Evolutionary conservation across 2,797 vertebrate species (phyloP), one percentile per base, ranked within the genome.

Genomic region (Gymnopithys bicolor): DNA sequence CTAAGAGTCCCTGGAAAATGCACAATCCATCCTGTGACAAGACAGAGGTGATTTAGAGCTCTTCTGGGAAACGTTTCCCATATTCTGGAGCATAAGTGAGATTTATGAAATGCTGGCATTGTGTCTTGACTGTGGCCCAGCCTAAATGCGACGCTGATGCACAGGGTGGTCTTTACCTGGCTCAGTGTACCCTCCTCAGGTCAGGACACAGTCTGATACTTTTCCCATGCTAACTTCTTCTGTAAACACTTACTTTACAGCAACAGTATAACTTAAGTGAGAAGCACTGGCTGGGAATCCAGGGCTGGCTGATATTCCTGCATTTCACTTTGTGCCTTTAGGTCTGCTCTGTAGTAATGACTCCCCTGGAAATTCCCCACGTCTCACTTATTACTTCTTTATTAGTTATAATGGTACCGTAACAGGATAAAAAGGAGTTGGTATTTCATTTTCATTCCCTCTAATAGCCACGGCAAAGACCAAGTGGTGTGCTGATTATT

Each of bases 371-470:
- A 96, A 81, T 87, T 45, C 95, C 95, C 75, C 52, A 33, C 79
- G 89, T 96, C 93, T 97, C 90, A 75, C 94, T 96, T 95, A 93
- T 84, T 87, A 41, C 74, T 52, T 63, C 91, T 62, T 94, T 83
- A 95, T 82, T 94, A 90, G 95, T 96, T 97, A 94, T 97, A 94
- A 86, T 95, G 77, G 77, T 69, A 77, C 35, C 77, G 82, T 95
- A 92, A 69, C 85, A 21, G 86, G 95, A 81, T 80, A 28, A 78
- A 93, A 89, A 84, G 91, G 87, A 96, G 85, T 91, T 52, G 63
- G 90, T 94, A 84, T 94, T 96, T 95, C 59, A 75, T 95, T 84
- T 84, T 63, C 49, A 82, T 89, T 92, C 93, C 60, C 35, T 78
- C 80, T 95, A 83, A 96, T 85, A 85, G 48, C 79, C 33, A 52